Percentiles rank a stretch among this genome's conserved stretches.
These are phyloP conservation scores for Escarpia spicata DNA, from an alignment of 2,888 invertebrate genomes.

Conservation along the genomic window DNA sequence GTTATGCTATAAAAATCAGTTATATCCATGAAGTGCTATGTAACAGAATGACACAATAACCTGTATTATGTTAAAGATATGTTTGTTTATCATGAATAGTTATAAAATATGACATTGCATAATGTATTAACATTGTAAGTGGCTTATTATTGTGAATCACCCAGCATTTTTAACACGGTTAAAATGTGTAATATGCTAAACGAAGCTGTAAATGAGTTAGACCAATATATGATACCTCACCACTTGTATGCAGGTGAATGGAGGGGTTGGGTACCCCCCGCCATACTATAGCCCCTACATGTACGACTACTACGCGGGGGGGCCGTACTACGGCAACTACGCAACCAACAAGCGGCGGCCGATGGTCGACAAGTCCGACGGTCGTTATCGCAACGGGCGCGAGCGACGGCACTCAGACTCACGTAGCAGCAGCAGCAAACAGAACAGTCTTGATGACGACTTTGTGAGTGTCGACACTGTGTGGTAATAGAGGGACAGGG, in stretches of 20 bases:
- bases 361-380: constrained; percentile 41
- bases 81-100: too few relatives aligned
- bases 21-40: too few relatives aligned
- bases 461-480: constrained; percentile 46
- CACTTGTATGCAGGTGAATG: constrained; percentile 43
- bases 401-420: constrained; percentile 26
- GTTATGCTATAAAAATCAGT: too few relatives aligned
- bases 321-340: constrained; percentile 44
- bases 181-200: too few relatives aligned
- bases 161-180: too few relatives aligned
- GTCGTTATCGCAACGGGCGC: constrained; percentile 41
- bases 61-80: too few relatives aligned
- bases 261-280: constrained; percentile 32
- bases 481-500: neutral
- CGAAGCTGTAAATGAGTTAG: neutral
- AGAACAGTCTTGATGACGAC: constrained; percentile 38
- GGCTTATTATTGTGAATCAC: too few relatives aligned
- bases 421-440: neutral
- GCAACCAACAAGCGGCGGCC: constrained; percentile 32
- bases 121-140: too few relatives aligned
- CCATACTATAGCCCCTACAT: constrained; percentile 52
- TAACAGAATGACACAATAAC: too few relatives aligned
- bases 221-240: neutral
- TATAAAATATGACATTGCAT: too few relatives aligned
- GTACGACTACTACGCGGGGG: constrained; percentile 51